Base-by-base conservation (phyloP, 2,113 vertebrate genomes). In the Lasiurus cinereus region DNA sequence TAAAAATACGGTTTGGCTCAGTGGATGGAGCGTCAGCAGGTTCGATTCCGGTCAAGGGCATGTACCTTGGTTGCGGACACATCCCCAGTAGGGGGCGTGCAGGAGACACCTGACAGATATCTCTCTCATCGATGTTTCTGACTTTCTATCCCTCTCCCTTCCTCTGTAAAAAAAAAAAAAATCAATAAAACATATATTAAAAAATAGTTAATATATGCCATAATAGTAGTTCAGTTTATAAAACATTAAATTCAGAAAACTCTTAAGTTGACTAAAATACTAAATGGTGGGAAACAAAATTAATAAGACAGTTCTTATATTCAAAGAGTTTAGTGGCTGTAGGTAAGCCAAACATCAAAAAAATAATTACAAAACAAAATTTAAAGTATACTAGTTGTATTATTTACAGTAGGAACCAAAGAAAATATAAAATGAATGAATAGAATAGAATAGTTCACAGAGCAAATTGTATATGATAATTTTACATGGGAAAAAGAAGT, bases 221-320 rank as follows among this genome's bases (percentile, higher is more conserved):
- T 93, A 72, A 72, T 13, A 73, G 2, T 87, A 82, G 43, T 73
- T 50, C 29, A 39, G 21, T 54, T 67, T 50, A 83, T 83, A 46
- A 88, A 83, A 76, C 74, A 54, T 73, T 73, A 74, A 74, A 74
- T 48, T 64, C 31, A 62, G 27, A 62, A 62, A 62, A 62, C 59
- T 79, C 62, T 88, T 82, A 29, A 76, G 12, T 74, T 48, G 31
- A 22, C 29, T 67, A 36, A 83, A 29, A 33, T 69, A 36, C 31
- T 77, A 67, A 16, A 4, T 74, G 24, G 50, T 67, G 36, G 48
- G 78, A 94, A 94, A 77, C 36, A 89, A 89, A 83, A 62, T 36
- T 48, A 76, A 5, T 79, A 46, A 85, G 31, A 83, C 66, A 73
- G 22, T 94, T 90, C n/a, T 59, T 83, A n/a, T 31, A 24, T 50